Evolutionary conservation across 2,888 invertebrate species (phyloP).

Genomic region (Tinea trinotella): DNA sequence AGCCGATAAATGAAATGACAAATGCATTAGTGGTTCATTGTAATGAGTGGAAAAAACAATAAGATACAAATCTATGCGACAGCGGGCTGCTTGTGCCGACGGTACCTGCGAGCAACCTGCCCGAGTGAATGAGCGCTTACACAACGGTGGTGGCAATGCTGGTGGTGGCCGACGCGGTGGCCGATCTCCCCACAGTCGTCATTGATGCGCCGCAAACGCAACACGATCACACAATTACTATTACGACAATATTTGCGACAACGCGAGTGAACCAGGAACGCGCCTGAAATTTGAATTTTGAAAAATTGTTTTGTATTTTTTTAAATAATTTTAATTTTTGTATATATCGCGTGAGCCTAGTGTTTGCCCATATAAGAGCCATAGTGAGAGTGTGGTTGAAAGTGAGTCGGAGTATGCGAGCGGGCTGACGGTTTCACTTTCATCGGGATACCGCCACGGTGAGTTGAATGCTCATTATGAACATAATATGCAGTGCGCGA

Average conservation of each 20-base stretch:
- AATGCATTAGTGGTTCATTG: no score
- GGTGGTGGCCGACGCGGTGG: constrained; percentile 1
- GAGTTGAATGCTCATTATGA: constrained; percentile 28
- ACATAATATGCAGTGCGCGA: background rate
- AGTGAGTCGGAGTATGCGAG: constrained; percentile 50
- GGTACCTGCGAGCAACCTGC: background rate
- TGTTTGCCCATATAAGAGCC: constrained; percentile 7
- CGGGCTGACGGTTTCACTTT: constrained; percentile 58
- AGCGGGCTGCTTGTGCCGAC: background rate
- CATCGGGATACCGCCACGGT: constrained; percentile 57
- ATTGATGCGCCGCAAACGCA: background rate
- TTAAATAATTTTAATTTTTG: background rate
- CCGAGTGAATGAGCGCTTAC: background rate
- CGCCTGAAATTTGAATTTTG: background rate
- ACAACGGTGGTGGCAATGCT: background rate
- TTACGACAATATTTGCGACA: constrained; percentile 6
- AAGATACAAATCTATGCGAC: background rate
- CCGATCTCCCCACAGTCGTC: background rate
- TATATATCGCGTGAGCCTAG: background rate
- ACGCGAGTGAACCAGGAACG: background rate
- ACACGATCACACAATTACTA: background rate
- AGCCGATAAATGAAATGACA: no score
- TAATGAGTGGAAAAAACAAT: no score
- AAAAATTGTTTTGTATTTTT: background rate
- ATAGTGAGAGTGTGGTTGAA: constrained; percentile 46